Conservation (phyloP, 2,797 vertebrate genomes). For the Spinibarbus caldwelli region DNA sequence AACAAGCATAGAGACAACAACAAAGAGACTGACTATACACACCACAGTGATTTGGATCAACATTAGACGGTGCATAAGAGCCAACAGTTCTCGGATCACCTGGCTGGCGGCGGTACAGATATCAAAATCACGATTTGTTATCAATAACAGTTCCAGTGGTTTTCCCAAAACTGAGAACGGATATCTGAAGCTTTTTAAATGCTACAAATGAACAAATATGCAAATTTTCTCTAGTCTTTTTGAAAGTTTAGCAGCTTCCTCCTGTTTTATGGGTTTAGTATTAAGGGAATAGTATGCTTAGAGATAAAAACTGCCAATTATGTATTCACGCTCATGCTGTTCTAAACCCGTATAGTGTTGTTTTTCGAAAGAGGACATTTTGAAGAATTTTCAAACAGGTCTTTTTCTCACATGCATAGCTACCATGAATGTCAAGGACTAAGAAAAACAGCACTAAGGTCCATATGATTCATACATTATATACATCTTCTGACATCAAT, state of each 20-base stretch:
- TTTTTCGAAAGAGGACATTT: background rate
- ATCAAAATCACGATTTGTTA: constrained; percentile 48
- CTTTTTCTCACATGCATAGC: too few species aligned
- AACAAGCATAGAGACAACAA: constrained; percentile 43
- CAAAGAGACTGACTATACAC: constrained; percentile 35
- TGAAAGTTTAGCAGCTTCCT: background rate
- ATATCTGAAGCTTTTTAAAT: constrained; percentile 30
- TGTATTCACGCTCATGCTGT: background rate
- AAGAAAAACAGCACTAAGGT: too few species aligned
- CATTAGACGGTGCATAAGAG: constrained; percentile 44
- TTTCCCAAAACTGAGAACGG: constrained; percentile 19
- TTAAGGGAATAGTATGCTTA: background rate
- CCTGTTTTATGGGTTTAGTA: background rate
- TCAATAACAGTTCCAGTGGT: constrained; percentile 23
- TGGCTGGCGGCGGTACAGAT: constrained; percentile 21
- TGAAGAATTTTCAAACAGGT: background rate
- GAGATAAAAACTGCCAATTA: background rate
- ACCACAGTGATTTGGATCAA: constrained; percentile 43
- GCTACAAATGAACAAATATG: constrained; percentile 23
- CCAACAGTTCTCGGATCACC: constrained; percentile 42
- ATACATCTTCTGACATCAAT: too few species aligned
- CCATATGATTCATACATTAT: too few species aligned
- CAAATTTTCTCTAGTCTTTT: background rate
- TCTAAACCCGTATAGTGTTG: background rate
- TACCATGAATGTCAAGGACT: too few species aligned